Evolutionary conservation across 2,888 invertebrate species (phyloP).

Genomic region (Lamellibrachia columna): DNA sequence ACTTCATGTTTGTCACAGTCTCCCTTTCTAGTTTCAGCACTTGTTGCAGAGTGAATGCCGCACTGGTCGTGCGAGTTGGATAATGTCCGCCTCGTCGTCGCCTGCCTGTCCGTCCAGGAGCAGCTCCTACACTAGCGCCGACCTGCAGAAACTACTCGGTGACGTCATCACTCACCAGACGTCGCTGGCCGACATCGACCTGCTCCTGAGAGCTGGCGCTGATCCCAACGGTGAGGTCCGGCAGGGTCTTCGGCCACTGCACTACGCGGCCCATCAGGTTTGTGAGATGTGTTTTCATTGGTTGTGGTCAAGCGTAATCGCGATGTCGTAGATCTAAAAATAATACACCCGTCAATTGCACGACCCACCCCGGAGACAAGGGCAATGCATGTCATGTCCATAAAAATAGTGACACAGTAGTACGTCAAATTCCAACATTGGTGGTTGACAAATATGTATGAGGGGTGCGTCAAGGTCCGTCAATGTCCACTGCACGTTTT

Average conservation of each 20-base stretch:
- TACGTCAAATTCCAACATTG: no score
- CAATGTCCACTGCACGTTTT: no score
- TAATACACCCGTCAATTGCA: background rate
- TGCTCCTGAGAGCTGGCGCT: slow-evolving; percentile 79
- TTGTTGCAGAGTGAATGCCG: background rate
- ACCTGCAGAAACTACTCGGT: slow-evolving; percentile 82
- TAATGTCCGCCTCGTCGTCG: background rate
- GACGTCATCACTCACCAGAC: slow-evolving; percentile 90
- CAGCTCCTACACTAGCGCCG: slow-evolving; percentile 29
- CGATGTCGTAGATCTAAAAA: background rate
- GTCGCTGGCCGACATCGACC: slow-evolving; percentile 82
- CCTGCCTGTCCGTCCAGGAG: background rate
- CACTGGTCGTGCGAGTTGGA: background rate
- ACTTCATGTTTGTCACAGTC: background rate
- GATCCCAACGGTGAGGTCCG: slow-evolving; percentile 78
- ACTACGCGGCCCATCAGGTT: slow-evolving; percentile 83
- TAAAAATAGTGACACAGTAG: no score
- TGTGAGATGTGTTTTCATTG: background rate
- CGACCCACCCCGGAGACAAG: no score
- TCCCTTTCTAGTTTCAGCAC: background rate
- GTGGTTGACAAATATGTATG: no score
- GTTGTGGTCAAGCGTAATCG: background rate
- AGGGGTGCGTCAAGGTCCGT: no score
- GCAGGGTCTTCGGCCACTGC: slow-evolving; percentile 86
- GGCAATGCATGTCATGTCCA: no score